Evolutionary conservation across 2,113 vertebrate species (phyloP).

Genomic region (Puma concolor): DNA sequence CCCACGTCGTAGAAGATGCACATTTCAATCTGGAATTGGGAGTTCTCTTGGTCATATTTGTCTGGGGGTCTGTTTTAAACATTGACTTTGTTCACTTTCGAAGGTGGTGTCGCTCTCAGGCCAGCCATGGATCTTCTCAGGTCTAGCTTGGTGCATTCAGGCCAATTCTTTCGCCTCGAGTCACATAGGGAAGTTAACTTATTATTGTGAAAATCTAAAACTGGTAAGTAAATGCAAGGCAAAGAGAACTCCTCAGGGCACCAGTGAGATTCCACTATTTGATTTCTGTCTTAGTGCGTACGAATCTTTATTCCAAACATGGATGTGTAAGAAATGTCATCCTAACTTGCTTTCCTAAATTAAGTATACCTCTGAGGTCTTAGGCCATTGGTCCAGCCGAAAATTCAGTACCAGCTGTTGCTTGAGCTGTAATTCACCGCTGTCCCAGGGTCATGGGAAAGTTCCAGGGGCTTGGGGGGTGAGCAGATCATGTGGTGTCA

Average conservation of each 20-base stretch:
- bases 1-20: neutral
- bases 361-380: neutral
- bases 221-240: neutral
- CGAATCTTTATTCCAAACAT: neutral
- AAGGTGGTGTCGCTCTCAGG: neutral
- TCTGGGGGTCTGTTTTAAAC: neutral
- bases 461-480: neutral
- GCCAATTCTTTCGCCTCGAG: neutral
- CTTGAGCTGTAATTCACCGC: neutral
- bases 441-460: neutral
- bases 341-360: neutral
- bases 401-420: neutral
- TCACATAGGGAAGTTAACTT: neutral
- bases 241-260: neutral
- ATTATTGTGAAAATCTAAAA: neutral
- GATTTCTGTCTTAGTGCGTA: neutral
- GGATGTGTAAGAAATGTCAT: neutral
- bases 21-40: neutral
- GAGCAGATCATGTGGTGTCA: neutral
- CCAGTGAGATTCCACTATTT: neutral
- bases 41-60: neutral
- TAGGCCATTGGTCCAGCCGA: neutral
- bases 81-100: neutral
- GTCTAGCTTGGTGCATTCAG: neutral
- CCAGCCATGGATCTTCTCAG: neutral